These are phyloP conservation scores for Liposcelis brunnea DNA, from an alignment of 2,888 invertebrate genomes.

Conservation along the genomic window DNA sequence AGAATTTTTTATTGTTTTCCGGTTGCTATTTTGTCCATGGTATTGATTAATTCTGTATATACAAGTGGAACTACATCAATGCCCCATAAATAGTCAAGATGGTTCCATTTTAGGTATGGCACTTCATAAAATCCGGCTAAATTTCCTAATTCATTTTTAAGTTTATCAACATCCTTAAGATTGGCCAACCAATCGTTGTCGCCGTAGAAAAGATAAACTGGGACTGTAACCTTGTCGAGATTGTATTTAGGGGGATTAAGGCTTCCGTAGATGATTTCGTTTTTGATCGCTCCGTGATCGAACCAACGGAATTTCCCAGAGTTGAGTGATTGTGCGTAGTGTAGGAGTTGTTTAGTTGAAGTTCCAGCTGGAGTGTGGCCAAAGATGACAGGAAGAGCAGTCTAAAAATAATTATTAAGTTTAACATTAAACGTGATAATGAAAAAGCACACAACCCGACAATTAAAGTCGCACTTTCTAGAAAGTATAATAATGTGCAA, in stretches of 20 bases:
- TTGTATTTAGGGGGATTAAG: conserved; percentile 39
- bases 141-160: background rate
- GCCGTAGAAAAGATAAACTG: conserved; percentile 46
- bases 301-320: conserved; percentile 28
- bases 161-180: conserved; percentile 14
- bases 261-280: conserved; percentile 35
- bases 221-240: conserved; percentile 35
- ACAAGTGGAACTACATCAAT: conserved; percentile 38
- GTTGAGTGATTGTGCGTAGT: conserved; percentile 40
- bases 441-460: no score
- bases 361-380: conserved; percentile 53
- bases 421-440: no score
- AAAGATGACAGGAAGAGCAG: conserved; percentile 48
- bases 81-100: conserved; percentile 51
- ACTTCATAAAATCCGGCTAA: conserved; percentile 23
- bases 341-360: conserved; percentile 48
- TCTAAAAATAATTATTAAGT: conserved; percentile 36
- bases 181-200: conserved; percentile 45
- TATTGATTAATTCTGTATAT: no score
- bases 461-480: no score
- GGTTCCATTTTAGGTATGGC: conserved; percentile 46
- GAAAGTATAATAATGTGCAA: no score
- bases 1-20: no score
- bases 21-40: no score
- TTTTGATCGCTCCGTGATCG: conserved; percentile 32